These are phyloP conservation scores for Phenacoccus solenopsis DNA, from an alignment of 1,140 invertebrate species.

Conservation along the genomic window DNA sequence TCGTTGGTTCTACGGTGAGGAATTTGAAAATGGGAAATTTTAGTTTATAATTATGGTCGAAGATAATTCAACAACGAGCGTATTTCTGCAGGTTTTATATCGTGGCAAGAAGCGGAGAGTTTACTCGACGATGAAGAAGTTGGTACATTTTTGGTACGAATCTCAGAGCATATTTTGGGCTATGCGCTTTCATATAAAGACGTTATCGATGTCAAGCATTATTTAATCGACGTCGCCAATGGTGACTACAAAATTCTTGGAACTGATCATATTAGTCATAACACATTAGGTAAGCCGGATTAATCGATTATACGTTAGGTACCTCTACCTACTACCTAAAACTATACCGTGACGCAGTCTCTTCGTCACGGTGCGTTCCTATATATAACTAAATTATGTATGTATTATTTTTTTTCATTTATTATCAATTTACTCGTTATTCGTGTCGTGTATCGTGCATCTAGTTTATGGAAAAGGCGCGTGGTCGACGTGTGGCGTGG, in stretches of 20 bases:
- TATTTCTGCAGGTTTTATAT: slow-evolving; percentile 54
- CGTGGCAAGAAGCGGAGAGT: slow-evolving; percentile 53
- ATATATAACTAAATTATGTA: no score
- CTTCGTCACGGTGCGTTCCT: neutral
- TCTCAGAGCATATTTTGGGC: slow-evolving; percentile 66
- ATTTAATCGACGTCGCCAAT: slow-evolving; percentile 52
- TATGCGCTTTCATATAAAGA: slow-evolving; percentile 64
- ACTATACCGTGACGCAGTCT: neutral
- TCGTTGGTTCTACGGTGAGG: slow-evolving; percentile 63
- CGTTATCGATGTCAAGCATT: slow-evolving; percentile 56
- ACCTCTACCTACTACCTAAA: no score
- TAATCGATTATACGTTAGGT: neutral
- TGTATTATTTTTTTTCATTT: no score
- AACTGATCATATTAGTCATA: slow-evolving; percentile 42
- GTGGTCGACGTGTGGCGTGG: no score
- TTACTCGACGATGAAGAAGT: slow-evolving; percentile 40
- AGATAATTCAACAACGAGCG: no score
- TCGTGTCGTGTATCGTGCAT: no score
- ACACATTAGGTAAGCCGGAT: slow-evolving; percentile 38
- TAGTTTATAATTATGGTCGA: no score
- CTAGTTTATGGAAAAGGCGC: no score
- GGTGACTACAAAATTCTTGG: slow-evolving; percentile 58
- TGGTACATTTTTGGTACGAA: slow-evolving; percentile 57
- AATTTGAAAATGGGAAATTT: no score
- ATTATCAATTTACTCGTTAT: neutral